Evolutionary conservation across 2,797 vertebrate species (phyloP), one percentile per base, ranked within the genome.

Genomic region (Macropodus opercularis): DNA sequence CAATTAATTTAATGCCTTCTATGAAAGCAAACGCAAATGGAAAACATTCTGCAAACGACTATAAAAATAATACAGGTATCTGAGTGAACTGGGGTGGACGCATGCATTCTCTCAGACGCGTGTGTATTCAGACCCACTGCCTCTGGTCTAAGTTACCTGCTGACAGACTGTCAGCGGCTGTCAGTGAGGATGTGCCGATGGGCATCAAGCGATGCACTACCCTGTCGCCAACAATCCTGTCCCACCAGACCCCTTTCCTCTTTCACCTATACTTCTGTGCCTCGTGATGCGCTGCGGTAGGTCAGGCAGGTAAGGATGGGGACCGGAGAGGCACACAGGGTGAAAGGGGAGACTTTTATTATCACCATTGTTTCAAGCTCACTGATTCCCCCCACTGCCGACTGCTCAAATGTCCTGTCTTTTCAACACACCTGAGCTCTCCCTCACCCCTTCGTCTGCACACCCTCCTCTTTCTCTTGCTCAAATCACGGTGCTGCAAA

Each of bases 341-440:
- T 78, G 85, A 86, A 84, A 89, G 61, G 59, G 65, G 86, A 89
- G 85, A 87, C 84, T 87, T 89, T 88, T 90, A 87, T 84, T 87
- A 89, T 90, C 85, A 84, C 76, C 69, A 81, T 78, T 89, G 83
- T 87, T 87, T 88, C 83, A 87, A 83, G 68, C 75, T 80, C 80
- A 74, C 74, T 76, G 85, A 81, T 42, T 39, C 48, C 61, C 63
- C 12, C 65, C 32, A 61, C 69, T 44, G 34, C 53, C 64, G 74
- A 75, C 83, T 75, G 66, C 89, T 91, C 90, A 84, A 83, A 90
- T 91, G 82, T 90, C 89, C 80, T 72, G 76, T 82, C 89, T 84
- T 91, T 90, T 90, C 87, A 89, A 86, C 88, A 86, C 87, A 89
- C 86, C 90, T 87, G 87, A 89, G 75, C 75, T 69, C 65, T 41